These are phyloP conservation scores for Fopius arisanus DNA, from an alignment of 1,140 invertebrate genomes.

Conservation along the genomic window DNA sequence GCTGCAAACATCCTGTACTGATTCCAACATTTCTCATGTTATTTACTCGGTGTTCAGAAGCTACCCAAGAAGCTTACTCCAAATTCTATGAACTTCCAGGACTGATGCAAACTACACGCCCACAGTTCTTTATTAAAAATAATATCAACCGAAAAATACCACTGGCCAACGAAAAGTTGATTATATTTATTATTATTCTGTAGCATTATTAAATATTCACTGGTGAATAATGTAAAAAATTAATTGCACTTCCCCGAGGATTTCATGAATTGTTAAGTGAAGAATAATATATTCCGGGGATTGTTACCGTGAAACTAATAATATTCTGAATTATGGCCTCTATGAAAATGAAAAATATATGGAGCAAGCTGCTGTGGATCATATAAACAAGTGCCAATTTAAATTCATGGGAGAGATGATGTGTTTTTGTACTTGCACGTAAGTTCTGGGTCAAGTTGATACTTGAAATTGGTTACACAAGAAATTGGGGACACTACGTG, in stretches of 20 bases:
- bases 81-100: neutral
- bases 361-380: neutral
- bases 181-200: neutral
- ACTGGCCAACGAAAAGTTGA: neutral
- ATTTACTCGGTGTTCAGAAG: neutral
- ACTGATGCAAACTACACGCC: neutral
- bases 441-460: constrained; percentile 6
- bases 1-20: constrained; percentile 4
- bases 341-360: neutral
- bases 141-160: neutral
- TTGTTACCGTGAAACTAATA: neutral
- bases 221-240: too few relatives aligned
- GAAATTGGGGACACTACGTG: neutral
- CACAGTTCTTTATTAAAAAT: neutral
- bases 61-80: neutral
- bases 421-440: neutral
- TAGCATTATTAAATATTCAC: too few relatives aligned
- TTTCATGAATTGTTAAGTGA: too few relatives aligned
- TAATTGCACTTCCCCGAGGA: too few relatives aligned
- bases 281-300: neutral
- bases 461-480: constrained; percentile 7
- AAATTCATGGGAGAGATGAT: neutral
- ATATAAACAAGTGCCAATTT: neutral
- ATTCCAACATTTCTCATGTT: neutral
- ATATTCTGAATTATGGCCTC: neutral